phyloP scores from a whole-genome alignment of 2,888 invertebrate species.

The Cataglyphis livida region DNA sequence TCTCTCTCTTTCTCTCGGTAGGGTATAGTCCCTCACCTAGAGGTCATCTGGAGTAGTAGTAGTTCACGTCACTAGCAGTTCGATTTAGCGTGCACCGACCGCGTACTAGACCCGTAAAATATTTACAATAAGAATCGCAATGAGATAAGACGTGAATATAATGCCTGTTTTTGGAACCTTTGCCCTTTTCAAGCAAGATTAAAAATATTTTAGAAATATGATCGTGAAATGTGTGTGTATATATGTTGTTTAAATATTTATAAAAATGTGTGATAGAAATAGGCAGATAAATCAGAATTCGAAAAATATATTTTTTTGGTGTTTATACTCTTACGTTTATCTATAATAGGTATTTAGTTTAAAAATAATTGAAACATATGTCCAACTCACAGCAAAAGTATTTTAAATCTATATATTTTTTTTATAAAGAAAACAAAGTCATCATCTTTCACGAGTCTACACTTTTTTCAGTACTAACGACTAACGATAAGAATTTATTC shows the following conservation, averaged over 20 bases:
- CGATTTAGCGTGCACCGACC: slow-evolving; percentile 44
- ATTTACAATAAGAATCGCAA: slow-evolving; percentile 22
- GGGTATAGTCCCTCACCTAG: slow-evolving; percentile 40
- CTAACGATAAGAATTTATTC: background rate
- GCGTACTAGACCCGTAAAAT: slow-evolving; percentile 16
- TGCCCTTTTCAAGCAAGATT: background rate
- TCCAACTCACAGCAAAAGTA: background rate
- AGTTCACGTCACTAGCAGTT: slow-evolving; percentile 35
- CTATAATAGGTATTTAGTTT: background rate
- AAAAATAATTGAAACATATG: background rate
- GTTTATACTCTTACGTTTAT: background rate
- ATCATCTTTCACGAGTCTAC: background rate
- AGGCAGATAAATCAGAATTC: background rate
- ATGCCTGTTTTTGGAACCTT: background rate
- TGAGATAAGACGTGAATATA: background rate
- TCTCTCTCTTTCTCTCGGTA: background rate
- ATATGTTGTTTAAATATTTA: background rate
- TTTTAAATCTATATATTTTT: background rate
- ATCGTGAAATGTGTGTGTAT: background rate
- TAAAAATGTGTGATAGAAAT: background rate
- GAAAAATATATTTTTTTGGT: background rate
- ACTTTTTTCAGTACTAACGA: background rate
- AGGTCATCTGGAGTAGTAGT: slow-evolving; percentile 33
- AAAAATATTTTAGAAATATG: background rate
- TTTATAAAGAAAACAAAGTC: background rate